Evolutionary conservation across 2,888 invertebrate genomes (phyloP).

Genomic region (Anorthoa munda): DNA sequence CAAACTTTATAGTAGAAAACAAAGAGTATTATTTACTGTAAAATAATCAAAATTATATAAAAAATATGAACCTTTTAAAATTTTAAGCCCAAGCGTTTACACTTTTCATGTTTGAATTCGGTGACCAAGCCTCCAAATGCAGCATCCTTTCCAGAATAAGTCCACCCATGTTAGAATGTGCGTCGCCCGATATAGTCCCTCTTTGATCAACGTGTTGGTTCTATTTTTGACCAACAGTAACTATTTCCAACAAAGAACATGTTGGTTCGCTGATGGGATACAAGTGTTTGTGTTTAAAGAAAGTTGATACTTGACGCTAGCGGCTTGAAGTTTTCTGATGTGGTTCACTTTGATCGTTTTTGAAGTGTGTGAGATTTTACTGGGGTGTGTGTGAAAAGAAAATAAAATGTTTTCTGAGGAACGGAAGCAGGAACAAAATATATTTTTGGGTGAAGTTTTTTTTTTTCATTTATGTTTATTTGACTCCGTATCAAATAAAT

Average conservation of each 20-base stretch:
- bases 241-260: constrained; percentile 49
- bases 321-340: constrained; percentile 33
- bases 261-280: constrained; percentile 34
- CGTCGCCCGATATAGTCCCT: constrained; percentile 12
- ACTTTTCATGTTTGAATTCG: too few species aligned
- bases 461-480: neutral
- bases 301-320: constrained; percentile 40
- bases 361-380: constrained; percentile 20
- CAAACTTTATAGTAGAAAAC: neutral
- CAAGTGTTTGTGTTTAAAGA: constrained; percentile 55
- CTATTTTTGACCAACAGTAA: constrained; percentile 44
- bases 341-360: constrained; percentile 53
- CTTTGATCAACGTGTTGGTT: constrained; percentile 56
- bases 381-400: constrained; percentile 4
- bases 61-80: too few species aligned
- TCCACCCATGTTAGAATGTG: constrained; percentile 24
- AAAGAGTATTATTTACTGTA: too few species aligned
- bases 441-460: neutral
- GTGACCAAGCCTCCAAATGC: neutral
- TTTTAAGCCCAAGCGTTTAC: too few species aligned
- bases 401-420: constrained; percentile 1
- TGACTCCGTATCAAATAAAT: too few species aligned
- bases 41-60: too few species aligned
- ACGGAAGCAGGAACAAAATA: neutral
- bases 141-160: constrained; percentile 40